phyloP scores from a whole-genome alignment of 2,888 invertebrate genomes.

The Eupeodes luniger region DNA sequence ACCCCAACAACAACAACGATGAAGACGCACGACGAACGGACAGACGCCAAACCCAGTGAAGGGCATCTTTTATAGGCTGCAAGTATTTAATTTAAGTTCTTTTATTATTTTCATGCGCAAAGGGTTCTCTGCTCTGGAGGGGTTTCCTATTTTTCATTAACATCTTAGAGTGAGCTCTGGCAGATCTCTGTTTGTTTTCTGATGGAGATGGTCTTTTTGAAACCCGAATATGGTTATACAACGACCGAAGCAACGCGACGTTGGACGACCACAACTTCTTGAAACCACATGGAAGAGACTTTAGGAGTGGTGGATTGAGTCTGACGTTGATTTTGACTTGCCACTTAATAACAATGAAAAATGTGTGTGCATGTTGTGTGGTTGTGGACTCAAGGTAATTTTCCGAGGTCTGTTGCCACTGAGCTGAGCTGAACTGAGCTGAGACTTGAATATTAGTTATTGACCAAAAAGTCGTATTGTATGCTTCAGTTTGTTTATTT shows the following conservation, averaged over 20 bases:
- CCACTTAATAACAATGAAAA: conserved; percentile 52
- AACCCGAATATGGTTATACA: conserved; percentile 41
- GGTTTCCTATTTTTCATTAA: conserved; percentile 44
- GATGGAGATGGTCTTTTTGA: background rate
- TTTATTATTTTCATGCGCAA: conserved; percentile 17
- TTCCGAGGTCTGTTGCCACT: conserved; percentile 54
- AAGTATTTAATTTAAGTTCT: conserved; percentile 46
- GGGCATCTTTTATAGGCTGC: conserved; percentile 29
- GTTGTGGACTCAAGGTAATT: conserved; percentile 43
- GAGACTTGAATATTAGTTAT: conserved; percentile 15
- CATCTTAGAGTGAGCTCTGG: conserved; percentile 8
- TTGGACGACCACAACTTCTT: background rate
- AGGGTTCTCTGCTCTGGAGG: conserved; percentile 21
- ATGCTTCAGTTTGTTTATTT: conserved; percentile 38
- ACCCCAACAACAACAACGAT: background rate
- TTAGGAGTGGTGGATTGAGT: conserved; percentile 3
- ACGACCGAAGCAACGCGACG: background rate
- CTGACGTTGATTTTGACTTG: conserved; percentile 44
- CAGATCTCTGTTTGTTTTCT: background rate
- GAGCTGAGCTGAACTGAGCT: conserved; percentile 1
- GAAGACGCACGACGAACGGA: background rate
- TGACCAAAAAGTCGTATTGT: conserved; percentile 28
- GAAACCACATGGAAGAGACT: conserved; percentile 38
- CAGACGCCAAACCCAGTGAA: conserved; percentile 2
- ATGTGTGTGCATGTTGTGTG: conserved; percentile 40